Percentiles rank a stretch among this genome's conserved stretches.
These are phyloP conservation scores for cat (Felis catus) DNA, from an alignment of 2,113 vertebrate genomes.

Conservation along the genomic window DNA sequence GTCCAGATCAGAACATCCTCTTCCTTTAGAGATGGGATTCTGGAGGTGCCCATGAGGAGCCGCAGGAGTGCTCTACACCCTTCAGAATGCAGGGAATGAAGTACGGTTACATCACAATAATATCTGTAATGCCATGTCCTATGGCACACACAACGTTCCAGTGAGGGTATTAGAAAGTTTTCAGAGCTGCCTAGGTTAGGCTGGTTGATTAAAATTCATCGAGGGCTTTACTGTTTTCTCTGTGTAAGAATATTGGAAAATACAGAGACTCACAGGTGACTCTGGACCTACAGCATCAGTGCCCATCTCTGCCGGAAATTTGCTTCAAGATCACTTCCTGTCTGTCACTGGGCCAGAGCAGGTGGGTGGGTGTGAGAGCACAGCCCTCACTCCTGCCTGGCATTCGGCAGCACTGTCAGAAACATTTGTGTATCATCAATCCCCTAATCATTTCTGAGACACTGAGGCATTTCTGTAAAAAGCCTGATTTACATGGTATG, in stretches of 20 bases:
- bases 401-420: not conserved
- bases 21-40: not conserved
- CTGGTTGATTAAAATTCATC: not conserved
- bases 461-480: not conserved
- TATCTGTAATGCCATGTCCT: not conserved
- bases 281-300: too few species aligned
- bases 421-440: not conserved
- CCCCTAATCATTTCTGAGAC: slow-evolving; percentile 1
- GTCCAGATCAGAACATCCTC: not conserved
- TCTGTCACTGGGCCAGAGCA: not conserved
- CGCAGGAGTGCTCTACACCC: not conserved
- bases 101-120: not conserved
- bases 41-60: not conserved
- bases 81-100: not conserved
- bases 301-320: not conserved
- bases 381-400: not conserved
- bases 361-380: not conserved
- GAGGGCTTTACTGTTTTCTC: not conserved
- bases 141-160: not conserved
- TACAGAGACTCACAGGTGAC: rapidly evolving
- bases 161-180: not conserved
- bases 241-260: not conserved
- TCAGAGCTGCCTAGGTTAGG: not conserved
- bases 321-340: not conserved
- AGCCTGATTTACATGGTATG: slow-evolving; percentile 44